Conservation (phyloP, 1,140 invertebrate genomes). For the Drosophila sturtevanti region DNA sequence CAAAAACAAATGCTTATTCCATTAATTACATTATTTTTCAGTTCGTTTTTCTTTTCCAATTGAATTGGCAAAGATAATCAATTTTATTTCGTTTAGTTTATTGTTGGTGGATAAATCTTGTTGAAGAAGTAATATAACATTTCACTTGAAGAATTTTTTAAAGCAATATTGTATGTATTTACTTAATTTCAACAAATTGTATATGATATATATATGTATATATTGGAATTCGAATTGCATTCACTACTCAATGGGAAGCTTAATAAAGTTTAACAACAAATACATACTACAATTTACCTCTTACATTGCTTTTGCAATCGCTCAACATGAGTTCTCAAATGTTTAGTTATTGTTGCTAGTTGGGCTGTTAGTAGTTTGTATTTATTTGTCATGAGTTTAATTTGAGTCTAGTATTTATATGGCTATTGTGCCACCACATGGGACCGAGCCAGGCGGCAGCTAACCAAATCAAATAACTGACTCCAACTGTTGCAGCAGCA, state of each 20-base stretch:
- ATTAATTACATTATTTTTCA: too few relatives aligned
- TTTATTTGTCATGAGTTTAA: conserved; percentile 8
- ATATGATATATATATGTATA: background rate
- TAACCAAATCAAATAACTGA: conserved; percentile 49
- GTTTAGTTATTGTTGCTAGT: background rate
- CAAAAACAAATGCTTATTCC: too few relatives aligned
- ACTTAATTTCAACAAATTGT: background rate
- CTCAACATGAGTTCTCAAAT: conserved; percentile 3
- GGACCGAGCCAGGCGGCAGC: conserved; percentile 9
- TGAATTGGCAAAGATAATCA: too few relatives aligned
- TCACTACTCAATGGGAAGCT: background rate
- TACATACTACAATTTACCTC: background rate
- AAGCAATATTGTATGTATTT: background rate
- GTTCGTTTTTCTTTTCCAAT: too few relatives aligned
- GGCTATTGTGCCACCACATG: conserved; percentile 6
- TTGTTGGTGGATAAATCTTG: too few relatives aligned
- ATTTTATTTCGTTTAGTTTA: too few relatives aligned
- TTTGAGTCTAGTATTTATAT: background rate
- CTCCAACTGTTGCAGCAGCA: conserved; percentile 27
- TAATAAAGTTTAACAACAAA: conserved; percentile 6
- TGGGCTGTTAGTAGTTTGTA: background rate
- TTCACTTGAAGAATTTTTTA: too few relatives aligned
- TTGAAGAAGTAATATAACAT: too few relatives aligned
- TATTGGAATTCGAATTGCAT: background rate
- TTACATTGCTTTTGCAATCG: background rate